Conservation (phyloP, 2,888 invertebrate genomes). For the Meteorus cinctellus region DNA sequence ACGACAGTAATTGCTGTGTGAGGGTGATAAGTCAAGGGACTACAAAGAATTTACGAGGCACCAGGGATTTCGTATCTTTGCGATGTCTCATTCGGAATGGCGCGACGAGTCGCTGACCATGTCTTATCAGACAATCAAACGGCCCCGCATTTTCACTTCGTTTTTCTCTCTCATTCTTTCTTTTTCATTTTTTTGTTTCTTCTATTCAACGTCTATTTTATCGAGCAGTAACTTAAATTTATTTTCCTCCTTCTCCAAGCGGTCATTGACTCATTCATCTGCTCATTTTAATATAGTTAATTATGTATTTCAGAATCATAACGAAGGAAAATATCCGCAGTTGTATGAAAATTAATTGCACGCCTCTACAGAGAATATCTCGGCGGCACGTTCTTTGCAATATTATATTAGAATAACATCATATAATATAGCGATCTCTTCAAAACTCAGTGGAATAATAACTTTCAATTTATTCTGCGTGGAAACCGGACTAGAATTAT, state of each 20-base stretch:
- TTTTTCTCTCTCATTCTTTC: neutral
- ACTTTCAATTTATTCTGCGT: too few species aligned
- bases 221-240: neutral
- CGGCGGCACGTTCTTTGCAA: too few species aligned
- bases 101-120: slow-evolving; percentile 42
- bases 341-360: neutral
- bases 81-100: slow-evolving; percentile 53
- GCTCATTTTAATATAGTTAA: neutral
- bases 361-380: too few species aligned
- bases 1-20: slow-evolving; percentile 55
- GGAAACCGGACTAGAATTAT: too few species aligned
- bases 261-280: neutral
- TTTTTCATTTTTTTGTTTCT: neutral
- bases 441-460: too few species aligned
- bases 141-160: slow-evolving; percentile 10
- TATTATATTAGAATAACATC: too few species aligned
- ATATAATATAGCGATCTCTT: too few species aligned
- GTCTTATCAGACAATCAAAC: slow-evolving; percentile 18
- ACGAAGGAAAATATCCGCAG: neutral
- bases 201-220: neutral
- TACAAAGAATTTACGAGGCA: slow-evolving; percentile 56
- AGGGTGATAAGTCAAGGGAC: slow-evolving; percentile 54
- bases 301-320: neutral
- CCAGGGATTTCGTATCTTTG: slow-evolving; percentile 53
- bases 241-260: neutral